phyloP scores from a whole-genome alignment of 2,797 vertebrate species.

The Eulemur mongoz region DNA sequence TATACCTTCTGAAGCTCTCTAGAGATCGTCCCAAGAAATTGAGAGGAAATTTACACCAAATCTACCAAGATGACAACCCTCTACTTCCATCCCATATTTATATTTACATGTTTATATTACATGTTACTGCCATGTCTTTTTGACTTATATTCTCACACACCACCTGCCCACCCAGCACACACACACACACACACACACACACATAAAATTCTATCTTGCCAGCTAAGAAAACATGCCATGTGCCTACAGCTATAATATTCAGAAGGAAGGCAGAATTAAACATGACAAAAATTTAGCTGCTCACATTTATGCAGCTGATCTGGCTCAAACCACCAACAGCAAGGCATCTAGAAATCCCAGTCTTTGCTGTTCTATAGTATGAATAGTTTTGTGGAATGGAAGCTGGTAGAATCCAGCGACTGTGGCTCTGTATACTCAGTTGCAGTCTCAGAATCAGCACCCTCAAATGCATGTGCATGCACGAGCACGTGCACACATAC shows the following conservation, averaged over 20 bases:
- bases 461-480: background rate
- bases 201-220: background rate
- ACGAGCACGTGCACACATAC: background rate
- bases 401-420: background rate
- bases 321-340: background rate
- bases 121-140: background rate
- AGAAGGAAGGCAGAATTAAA: constrained; percentile 27
- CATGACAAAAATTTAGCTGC: background rate
- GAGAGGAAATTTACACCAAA: constrained; percentile 1
- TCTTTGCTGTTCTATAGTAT: background rate
- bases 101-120: background rate
- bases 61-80: background rate
- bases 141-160: background rate
- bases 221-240: background rate
- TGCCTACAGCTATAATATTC: background rate
- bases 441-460: background rate
- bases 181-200: background rate
- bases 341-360: background rate
- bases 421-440: background rate
- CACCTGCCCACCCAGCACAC: background rate
- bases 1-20: constrained; percentile 15
- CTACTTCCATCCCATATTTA: background rate
- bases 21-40: constrained; percentile 11
- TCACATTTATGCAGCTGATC: constrained; percentile 2
- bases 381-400: background rate